Evolutionary conservation across 2,797 vertebrate genomes (phyloP), one percentile per base, ranked within the genome.

Genomic region (Spinus olivaceus): DNA sequence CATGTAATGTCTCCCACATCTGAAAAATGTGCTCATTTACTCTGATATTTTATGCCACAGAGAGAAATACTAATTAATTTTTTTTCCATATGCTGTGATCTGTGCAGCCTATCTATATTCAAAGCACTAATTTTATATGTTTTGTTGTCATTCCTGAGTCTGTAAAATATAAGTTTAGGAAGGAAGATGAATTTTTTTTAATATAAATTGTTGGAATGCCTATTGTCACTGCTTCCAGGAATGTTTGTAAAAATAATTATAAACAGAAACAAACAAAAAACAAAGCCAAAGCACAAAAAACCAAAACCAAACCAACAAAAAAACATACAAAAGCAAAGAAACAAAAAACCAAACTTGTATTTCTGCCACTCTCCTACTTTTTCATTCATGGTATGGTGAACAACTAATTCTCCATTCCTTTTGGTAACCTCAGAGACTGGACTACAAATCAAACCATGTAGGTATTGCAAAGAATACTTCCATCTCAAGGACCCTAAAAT

Each of bases 321-420:
- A 50, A n/a, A 35, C 57, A 28, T 28, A 60, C 8, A 13, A 50
- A 59, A 37, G 9, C 4, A 30, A 51, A 3, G 27, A 54, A 3
- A 27, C 7, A 8, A 27, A 63, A 6, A 1, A 3, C 0, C 16
- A 27, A 32, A 32, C 2, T 32, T 73, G 3, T 28, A 2, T 65
- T 78, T 91, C 37, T 95, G 4, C 19, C 19, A 66, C 21, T 71
- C 5, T 74, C 21, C 10, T 24, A 27, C 10, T 50, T 72, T 74
- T 59, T 32, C 8, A 15, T 80, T 73, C 2, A 3, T 50, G 54
- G 2, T 37, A 19, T 8, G 3, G 3, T 72, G 13, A 72, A 39
- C 3, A 76, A 4, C 12, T 91, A 64, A 51, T 69, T 89, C 30
- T 15, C 24, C 8, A 23, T 65, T 79, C 28, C 81, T 10, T 57